These are phyloP conservation scores for Euthynnus affinis DNA, from an alignment of 2,797 vertebrate species.

Conservation along the genomic window DNA sequence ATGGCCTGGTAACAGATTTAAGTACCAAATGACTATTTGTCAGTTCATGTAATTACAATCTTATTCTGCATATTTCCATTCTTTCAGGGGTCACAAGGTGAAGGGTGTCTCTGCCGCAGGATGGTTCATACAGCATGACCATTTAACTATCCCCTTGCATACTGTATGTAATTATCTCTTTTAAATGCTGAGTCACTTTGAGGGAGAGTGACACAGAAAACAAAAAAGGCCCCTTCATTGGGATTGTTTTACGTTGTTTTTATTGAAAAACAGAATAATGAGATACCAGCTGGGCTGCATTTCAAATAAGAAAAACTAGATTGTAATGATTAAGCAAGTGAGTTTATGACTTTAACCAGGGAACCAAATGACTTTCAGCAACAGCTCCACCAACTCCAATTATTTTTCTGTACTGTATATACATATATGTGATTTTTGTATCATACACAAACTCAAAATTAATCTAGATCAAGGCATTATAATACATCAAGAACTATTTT, in stretches of 20 bases:
- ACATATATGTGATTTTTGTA: too few species aligned
- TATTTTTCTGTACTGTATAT: too few species aligned
- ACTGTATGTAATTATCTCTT: slow-evolving; percentile 19
- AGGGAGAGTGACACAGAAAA: slow-evolving; percentile 1
- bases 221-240: neutral
- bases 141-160: slow-evolving; percentile 12
- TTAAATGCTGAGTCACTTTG: slow-evolving; percentile 5
- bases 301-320: neutral
- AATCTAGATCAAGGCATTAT: too few species aligned
- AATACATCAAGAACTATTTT: too few species aligned
- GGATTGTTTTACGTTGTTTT: slow-evolving; percentile 5
- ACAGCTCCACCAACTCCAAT: neutral
- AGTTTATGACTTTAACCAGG: too few species aligned
- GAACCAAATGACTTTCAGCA: neutral
- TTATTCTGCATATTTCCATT: slow-evolving; percentile 51
- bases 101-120: slow-evolving; percentile 42
- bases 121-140: neutral
- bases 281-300: slow-evolving; percentile 8
- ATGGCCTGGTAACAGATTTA: slow-evolving; percentile 68
- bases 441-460: too few species aligned
- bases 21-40: slow-evolving; percentile 68
- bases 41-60: slow-evolving; percentile 70
- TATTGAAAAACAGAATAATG: neutral
- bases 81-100: slow-evolving; percentile 43
- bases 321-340: too few species aligned